Evolutionary conservation across 2,113 vertebrate species (phyloP), one percentile per base, ranked within the genome.

Genomic region (human (Homo sapiens)): DNA sequence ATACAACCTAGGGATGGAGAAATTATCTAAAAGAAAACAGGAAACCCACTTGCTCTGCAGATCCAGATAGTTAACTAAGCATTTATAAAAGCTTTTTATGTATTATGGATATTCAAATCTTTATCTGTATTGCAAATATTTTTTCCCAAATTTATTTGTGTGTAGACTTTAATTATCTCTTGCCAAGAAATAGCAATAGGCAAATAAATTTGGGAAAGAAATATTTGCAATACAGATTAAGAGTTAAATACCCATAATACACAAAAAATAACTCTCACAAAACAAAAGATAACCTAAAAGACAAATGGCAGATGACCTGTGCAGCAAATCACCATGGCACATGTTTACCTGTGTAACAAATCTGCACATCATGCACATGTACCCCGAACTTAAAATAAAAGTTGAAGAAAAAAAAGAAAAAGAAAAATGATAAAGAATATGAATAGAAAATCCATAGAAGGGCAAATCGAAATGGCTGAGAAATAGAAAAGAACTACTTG

Each of bases 151-250:
- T 45, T 68, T 75, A 70, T 93, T 86, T 80, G 13, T 61, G 59
- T 88, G n/a, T 43, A 70, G 48, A 88, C 38, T 94, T 64, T 76
- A 59, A 23, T 10, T 72, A 55, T 94, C 92, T 92, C 70, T 92
- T 94, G 48, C 17, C 23, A 92, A 70, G 59, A 88, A 83, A 92
- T 38, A 92, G 70, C 48, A 93, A 92, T n/a, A 89, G 45, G 78
- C 55, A 76, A 48, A 82, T 88, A 92, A 23, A 70, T 32, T n/a
- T 70, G 30, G 10, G 22, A 6, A 10, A 35, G 17, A 68, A 20
- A 38, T 35, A 78, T 78, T 27, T 59, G 14, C 22, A 75, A 17
- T 43, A 30, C 27, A 50, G 38, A 59, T 27, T 25, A 90, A 75
- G 73, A 76, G 66, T n/a, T 92, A 68, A 96, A 76, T 75, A 57